Evolutionary conservation across 2,797 vertebrate species (phyloP).

Genomic region (Echeneis naucrates): DNA sequence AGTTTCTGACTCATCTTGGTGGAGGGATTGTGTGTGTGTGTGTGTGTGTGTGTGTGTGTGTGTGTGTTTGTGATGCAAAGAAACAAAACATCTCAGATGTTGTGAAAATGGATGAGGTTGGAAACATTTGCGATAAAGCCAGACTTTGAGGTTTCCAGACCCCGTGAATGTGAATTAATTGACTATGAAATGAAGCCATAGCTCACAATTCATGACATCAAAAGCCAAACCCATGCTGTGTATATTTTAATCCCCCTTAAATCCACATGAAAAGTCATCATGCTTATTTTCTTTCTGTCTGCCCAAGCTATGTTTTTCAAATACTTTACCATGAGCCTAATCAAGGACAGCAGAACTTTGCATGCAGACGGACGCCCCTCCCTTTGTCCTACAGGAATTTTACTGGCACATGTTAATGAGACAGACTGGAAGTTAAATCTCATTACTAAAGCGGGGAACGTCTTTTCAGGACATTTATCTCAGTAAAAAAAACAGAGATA

Average conservation of each 20-base stretch:
- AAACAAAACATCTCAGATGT: background rate
- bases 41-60: background rate
- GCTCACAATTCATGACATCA: background rate
- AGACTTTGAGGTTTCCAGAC: background rate
- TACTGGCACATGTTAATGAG: constrained; percentile 15
- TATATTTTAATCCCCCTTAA: background rate
- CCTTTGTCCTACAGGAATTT: background rate
- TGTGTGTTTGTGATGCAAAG: background rate
- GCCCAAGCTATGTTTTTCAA: background rate
- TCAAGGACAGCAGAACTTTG: background rate
- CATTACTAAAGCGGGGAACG: background rate
- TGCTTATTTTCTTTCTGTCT: background rate
- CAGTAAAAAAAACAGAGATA: background rate
- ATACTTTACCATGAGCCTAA: background rate
- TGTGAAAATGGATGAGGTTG: background rate
- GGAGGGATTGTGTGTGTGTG: background rate
- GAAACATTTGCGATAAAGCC: background rate
- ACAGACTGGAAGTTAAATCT: background rate
- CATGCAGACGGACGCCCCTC: background rate
- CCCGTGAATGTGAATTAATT: background rate
- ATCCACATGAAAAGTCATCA: background rate
- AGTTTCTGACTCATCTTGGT: background rate
- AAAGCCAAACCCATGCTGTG: background rate
- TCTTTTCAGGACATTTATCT: no score
- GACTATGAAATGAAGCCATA: background rate